phyloP scores from a whole-genome alignment of 1,140 invertebrate genomes.

The Meloidogyne floridensis region DNA sequence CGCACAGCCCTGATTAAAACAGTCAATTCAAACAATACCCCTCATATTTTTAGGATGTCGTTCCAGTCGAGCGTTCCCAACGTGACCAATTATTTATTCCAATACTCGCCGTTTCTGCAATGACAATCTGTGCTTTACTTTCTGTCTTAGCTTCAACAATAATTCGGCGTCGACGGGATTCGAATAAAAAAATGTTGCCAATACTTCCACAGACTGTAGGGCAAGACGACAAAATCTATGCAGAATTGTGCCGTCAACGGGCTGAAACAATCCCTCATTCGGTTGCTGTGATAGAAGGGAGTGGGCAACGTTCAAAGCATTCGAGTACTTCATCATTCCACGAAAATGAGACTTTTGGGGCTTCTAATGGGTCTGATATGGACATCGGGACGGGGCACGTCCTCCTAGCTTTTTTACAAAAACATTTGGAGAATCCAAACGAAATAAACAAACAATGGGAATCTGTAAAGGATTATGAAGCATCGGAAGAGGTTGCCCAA shows the following conservation, averaged over 20 bases:
- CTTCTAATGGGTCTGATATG: slow-evolving; percentile 77
- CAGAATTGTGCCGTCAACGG: slow-evolving; percentile 89
- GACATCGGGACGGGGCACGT: slow-evolving; percentile 98
- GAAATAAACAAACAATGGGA: slow-evolving; percentile 94
- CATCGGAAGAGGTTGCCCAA: slow-evolving; percentile 72
- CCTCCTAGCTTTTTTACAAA: slow-evolving; percentile 98
- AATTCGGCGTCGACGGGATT: slow-evolving; percentile 75
- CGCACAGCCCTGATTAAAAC: too few species aligned
- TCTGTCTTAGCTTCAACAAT: slow-evolving; percentile 73
- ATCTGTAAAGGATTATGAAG: slow-evolving; percentile 89
- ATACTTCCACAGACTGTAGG: slow-evolving; percentile 70
- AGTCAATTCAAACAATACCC: too few species aligned
- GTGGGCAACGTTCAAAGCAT: slow-evolving; percentile 76
- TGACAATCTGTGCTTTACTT: slow-evolving; percentile 70
- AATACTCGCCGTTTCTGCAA: slow-evolving; percentile 58
- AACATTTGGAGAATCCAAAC: slow-evolving; percentile 93
- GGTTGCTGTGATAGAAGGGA: slow-evolving; percentile 71
- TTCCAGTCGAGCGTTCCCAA: slow-evolving; percentile 59
- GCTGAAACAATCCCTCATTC: slow-evolving; percentile 72
- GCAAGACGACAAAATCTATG: slow-evolving; percentile 85
- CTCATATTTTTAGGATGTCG: slow-evolving; percentile 50
- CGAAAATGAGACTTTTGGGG: slow-evolving; percentile 81
- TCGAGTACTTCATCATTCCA: slow-evolving; percentile 95
- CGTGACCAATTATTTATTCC: slow-evolving; percentile 62
- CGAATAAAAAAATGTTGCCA: slow-evolving; percentile 13